Evolutionary conservation across 2,797 vertebrate genomes (phyloP).

Genomic region (Danio jaintianensis): DNA sequence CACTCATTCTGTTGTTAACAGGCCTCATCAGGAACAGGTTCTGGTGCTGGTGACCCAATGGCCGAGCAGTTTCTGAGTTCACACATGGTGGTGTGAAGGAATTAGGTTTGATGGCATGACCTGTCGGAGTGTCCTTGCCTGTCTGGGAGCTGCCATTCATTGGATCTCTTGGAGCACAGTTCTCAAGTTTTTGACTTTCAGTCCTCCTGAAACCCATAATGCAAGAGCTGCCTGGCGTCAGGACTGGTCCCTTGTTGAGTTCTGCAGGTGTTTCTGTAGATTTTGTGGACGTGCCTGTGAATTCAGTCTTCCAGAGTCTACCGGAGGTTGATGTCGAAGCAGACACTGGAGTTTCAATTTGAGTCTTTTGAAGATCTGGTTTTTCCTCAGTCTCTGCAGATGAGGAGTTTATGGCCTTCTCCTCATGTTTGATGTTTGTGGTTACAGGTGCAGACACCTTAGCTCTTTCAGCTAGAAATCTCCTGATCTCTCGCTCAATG

Average conservation of each 20-base stretch:
- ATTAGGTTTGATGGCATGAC: slow-evolving; percentile 8
- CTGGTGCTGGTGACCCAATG: slow-evolving; percentile 42
- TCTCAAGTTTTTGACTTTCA: slow-evolving; percentile 24
- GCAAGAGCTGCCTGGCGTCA: slow-evolving; percentile 20
- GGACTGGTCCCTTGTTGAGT: slow-evolving; percentile 23
- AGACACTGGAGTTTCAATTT: slow-evolving; percentile 60
- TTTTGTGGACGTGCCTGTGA: background rate
- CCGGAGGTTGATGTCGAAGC: background rate
- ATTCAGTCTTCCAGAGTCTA: background rate
- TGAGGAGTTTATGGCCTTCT: slow-evolving; percentile 23
- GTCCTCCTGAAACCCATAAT: slow-evolving; percentile 42
- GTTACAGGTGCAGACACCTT: slow-evolving; percentile 74
- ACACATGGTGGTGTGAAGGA: slow-evolving; percentile 2
- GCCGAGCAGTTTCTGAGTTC: slow-evolving; percentile 1
- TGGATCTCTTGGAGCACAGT: slow-evolving; percentile 27
- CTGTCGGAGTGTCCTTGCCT: slow-evolving; percentile 43
- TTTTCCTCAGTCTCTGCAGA: slow-evolving; percentile 62
- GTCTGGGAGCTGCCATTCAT: slow-evolving; percentile 39
- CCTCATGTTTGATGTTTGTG: slow-evolving; percentile 59
- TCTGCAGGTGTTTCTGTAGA: background rate
- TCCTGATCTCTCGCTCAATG: slow-evolving; percentile 93
- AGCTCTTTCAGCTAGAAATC: slow-evolving; percentile 92
- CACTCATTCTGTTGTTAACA: slow-evolving; percentile 65
- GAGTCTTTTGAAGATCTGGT: slow-evolving; percentile 70
- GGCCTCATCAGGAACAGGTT: slow-evolving; percentile 64